A percentile compares a stretch with the other conserved stretches of the same genome.
These are phyloP conservation scores for Tetrao urogallus DNA, from an alignment of 2,113 vertebrate genomes.

Conservation along the genomic window DNA sequence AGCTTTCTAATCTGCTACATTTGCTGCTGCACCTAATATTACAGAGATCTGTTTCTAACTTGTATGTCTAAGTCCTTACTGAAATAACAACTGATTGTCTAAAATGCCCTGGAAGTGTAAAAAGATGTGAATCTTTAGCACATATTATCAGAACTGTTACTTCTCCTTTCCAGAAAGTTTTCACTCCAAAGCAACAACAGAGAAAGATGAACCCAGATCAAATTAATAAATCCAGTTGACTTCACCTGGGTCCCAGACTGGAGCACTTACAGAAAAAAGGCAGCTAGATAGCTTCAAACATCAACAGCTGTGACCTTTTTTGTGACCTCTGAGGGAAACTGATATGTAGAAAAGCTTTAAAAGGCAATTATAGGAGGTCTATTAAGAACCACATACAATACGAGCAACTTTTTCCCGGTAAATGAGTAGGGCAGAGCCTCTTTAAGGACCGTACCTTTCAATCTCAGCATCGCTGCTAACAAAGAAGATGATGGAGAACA, in stretches of 20 bases:
- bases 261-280: neutral
- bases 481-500: neutral
- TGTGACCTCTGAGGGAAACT: neutral
- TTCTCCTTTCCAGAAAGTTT: neutral
- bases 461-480: neutral
- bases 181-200: neutral
- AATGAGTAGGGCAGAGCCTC: neutral
- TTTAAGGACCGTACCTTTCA: neutral
- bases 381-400: neutral
- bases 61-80: neutral
- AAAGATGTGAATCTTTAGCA: neutral
- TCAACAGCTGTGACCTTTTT: neutral
- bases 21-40: neutral
- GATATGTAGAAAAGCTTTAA: neutral
- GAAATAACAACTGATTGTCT: neutral
- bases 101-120: neutral
- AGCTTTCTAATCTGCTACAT: neutral
- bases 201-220: neutral
- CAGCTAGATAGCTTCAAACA: neutral
- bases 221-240: neutral
- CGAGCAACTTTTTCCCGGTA: neutral
- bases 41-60: neutral
- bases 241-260: neutral
- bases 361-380: neutral
- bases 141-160: neutral